phyloP scores from a whole-genome alignment of 2,113 vertebrate genomes.

The Lota lota region DNA sequence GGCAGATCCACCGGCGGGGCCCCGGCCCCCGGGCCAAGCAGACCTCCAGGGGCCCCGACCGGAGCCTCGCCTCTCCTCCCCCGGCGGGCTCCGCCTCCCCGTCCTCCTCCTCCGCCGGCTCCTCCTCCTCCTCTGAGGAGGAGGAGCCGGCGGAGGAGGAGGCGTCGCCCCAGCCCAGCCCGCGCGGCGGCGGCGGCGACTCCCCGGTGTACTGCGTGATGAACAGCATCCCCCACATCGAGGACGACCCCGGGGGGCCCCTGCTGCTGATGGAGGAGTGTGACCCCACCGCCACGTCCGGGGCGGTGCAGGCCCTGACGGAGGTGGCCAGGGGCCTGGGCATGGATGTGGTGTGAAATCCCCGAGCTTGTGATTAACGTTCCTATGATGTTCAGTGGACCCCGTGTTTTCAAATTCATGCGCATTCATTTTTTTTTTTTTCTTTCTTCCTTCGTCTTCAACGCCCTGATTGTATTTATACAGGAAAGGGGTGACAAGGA shows the following conservation, averaged over 20 bases:
- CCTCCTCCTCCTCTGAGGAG: conserved; percentile 54
- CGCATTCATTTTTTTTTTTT: too few species aligned
- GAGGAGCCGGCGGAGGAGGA: conserved; percentile 42
- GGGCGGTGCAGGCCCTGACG: conserved; percentile 72
- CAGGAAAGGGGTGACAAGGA: too few species aligned
- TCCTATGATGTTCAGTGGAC: too few species aligned
- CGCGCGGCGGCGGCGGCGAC: conserved; percentile 46
- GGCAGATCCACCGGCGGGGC: conserved; percentile 57
- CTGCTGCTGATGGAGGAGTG: conserved; percentile 30
- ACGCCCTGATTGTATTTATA: too few species aligned
- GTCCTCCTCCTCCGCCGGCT: conserved; percentile 48
- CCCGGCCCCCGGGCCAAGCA: conserved; percentile 47
- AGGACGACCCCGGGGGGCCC: conserved; percentile 46
- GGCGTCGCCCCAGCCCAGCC: conserved; percentile 41
- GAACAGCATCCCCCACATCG: conserved; percentile 66
- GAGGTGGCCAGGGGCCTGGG: conserved; percentile 76
- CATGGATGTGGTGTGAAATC: conserved; percentile 74
- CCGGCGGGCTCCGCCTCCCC: conserved; percentile 48
- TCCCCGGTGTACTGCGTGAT: conserved; percentile 71
- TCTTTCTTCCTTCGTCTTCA: too few species aligned
- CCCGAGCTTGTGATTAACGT: neutral
- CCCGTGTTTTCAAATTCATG: too few species aligned
- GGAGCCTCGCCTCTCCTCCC: conserved; percentile 42
- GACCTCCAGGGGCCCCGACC: conserved; percentile 20
- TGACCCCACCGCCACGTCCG: conserved; percentile 44